Conservation (phyloP, 2,113 vertebrate genomes). For the Zosterops borbonicus region DNA sequence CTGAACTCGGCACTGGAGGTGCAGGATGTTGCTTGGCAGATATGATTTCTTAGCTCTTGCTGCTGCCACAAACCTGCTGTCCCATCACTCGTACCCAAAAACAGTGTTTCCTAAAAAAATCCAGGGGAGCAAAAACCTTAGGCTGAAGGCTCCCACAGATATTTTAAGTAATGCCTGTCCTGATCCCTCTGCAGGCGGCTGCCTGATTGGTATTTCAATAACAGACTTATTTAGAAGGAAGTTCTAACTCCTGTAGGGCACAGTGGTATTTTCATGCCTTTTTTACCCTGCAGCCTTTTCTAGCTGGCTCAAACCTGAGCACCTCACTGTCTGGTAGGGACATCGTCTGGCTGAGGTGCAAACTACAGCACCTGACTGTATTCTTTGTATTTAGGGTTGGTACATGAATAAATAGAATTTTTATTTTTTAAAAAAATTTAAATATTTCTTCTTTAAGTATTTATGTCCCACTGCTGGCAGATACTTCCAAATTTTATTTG, state of each 20-base stretch:
- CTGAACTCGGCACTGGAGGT: not conserved
- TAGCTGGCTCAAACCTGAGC: not conserved
- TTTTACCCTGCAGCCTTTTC: not conserved
- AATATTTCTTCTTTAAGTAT: not conserved
- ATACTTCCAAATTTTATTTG: not conserved
- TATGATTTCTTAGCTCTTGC: not conserved
- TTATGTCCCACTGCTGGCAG: not conserved
- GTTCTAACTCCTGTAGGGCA: not conserved
- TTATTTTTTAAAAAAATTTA: too few relatives aligned
- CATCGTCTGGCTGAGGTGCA: conserved; percentile 22
- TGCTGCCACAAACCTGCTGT: not conserved
- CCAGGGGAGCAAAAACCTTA: not conserved
- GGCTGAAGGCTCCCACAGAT: not conserved
- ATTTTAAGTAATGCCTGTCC: not conserved
- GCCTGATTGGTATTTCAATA: conserved; percentile 17
- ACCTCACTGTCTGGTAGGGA: conserved; percentile 14
- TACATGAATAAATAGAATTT: not conserved
- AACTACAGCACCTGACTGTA: conserved; percentile 12
- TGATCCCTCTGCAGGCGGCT: not conserved
- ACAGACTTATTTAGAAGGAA: conserved; percentile 8
- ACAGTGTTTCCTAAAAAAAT: not conserved
- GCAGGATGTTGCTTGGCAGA: not conserved
- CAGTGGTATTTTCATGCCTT: not conserved
- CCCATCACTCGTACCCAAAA: not conserved
- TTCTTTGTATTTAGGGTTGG: not conserved